A percentile compares a stretch with the other conserved stretches of the same genome.
Conservation (phyloP, 2,797 vertebrate genomes). For the Helicolenus hilgendorfi region DNA sequence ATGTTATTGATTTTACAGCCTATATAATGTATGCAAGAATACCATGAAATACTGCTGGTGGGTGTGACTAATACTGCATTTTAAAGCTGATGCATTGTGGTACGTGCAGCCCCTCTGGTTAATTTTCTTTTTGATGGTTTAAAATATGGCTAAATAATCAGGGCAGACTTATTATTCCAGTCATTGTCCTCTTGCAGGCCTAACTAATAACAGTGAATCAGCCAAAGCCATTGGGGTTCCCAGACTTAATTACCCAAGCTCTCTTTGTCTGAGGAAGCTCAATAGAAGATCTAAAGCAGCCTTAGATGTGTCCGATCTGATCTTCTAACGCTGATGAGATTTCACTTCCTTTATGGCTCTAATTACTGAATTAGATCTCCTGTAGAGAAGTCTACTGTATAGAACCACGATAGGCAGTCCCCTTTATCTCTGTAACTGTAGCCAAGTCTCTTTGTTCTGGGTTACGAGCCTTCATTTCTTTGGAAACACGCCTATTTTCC, state of each 20-base stretch:
- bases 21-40: conserved; percentile 20
- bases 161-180: conserved; percentile 52
- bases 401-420: neutral
- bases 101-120: conserved; percentile 3
- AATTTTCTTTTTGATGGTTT: conserved; percentile 41
- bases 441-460: conserved; percentile 28
- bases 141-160: conserved; percentile 70
- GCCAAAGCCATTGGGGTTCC: conserved; percentile 63
- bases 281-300: conserved; percentile 74
- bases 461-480: neutral
- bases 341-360: conserved; percentile 66
- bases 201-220: conserved; percentile 67
- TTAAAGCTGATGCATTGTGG: conserved; percentile 16
- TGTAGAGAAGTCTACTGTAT: conserved; percentile 43
- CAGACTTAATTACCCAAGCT: conserved; percentile 74
- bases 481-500: neutral
- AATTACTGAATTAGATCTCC: conserved; percentile 81
- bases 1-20: conserved; percentile 35
- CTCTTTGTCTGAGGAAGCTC: conserved; percentile 69
- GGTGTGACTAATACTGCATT: conserved; percentile 44
- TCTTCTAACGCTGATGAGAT: conserved; percentile 65
- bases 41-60: neutral
- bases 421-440: conserved; percentile 47
- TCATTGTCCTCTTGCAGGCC: conserved; percentile 52
- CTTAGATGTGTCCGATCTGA: conserved; percentile 76